Base-by-base conservation (phyloP, 2,797 vertebrate genomes). In the Coranthus polyacanthus region DNA sequence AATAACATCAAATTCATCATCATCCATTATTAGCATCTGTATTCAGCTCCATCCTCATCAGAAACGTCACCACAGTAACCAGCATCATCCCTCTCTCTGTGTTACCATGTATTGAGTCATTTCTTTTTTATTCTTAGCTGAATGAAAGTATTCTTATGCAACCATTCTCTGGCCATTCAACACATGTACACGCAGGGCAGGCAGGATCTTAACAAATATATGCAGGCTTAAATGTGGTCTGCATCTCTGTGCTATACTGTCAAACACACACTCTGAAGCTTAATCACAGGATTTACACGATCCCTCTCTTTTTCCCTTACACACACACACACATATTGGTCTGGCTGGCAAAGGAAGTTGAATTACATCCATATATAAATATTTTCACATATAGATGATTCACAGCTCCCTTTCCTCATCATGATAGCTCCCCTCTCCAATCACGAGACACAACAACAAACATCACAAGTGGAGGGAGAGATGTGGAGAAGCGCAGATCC, bases 211-310 rank as follows among this genome's bases (percentile, higher is more conserved):
- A 0, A 21, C 43, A 43, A 39, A 41, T 75, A 73, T 76, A 77
- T 47, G 36, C 52, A 62, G 20, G 36, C 61, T 84, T 60, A 68
- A 66, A 68, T 72, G 75, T 53, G 60, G 43, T 56, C 59, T 72
- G 64, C 32, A 66, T 82, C n/a, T 72, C 75, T 71, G 46, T 51
- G 45, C 72, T 79, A 39, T 55, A 12, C 68, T 54, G 50, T 18
- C 53, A 69, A 54, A 65, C 67, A 17, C 80, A 54, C 77, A 66
- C 78, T 79, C 63, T 63, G 57, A 54, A 79, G 82, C 82, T 77
- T 84, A 79, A 83, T 84, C 72, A 54, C 62, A 66, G 80, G 83
- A 87, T 89, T 90, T 85, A 83, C 79, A 34, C 50, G 41, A 75
- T 69, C 75, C 50, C 54, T 56, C 18, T 59, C 55, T 62, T 57